Evolutionary conservation across 2,888 invertebrate species (phyloP).

Genomic region (Apeira syringaria): DNA sequence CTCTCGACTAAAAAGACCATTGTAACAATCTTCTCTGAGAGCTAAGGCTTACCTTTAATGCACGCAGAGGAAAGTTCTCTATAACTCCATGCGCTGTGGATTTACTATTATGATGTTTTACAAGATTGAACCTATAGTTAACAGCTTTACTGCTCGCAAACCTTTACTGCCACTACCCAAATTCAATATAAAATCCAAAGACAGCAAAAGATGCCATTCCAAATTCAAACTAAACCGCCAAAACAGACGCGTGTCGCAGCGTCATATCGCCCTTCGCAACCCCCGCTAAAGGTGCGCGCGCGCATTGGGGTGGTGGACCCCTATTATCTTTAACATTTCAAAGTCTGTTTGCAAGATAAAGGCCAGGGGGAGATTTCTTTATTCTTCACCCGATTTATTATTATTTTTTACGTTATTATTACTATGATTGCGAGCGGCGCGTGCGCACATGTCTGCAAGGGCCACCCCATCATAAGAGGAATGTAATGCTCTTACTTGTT

Average conservation of each 20-base stretch:
- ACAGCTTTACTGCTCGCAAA: too few species aligned
- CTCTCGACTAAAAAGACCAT: too few species aligned
- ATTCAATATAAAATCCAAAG: conserved; percentile 22
- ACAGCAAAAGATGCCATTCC: conserved; percentile 43
- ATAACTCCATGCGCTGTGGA: too few species aligned
- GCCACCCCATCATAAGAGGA: conserved; percentile 56
- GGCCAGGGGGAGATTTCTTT: conserved; percentile 81
- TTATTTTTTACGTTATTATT: conserved; percentile 84
- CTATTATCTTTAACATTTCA: conserved; percentile 82
- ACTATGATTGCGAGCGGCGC: conserved; percentile 77
- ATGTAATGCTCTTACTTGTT: conserved; percentile 74
- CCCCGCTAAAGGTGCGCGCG: conserved; percentile 78
- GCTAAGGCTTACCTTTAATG: too few species aligned
- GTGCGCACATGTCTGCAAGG: conserved; percentile 77
- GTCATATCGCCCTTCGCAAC: conserved; percentile 50
- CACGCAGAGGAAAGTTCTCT: too few species aligned
- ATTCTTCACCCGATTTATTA: conserved; percentile 83
- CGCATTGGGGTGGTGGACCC: conserved; percentile 67
- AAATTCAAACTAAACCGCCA: conserved; percentile 76
- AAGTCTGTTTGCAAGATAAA: conserved; percentile 83
- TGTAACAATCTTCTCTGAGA: too few species aligned
- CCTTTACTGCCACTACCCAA: too few species aligned
- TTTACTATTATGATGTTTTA: too few species aligned
- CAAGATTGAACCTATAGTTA: too few species aligned
- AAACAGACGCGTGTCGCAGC: conserved; percentile 51